phyloP scores from a whole-genome alignment of 2,797 vertebrate species.

The Vultur gryphus region DNA sequence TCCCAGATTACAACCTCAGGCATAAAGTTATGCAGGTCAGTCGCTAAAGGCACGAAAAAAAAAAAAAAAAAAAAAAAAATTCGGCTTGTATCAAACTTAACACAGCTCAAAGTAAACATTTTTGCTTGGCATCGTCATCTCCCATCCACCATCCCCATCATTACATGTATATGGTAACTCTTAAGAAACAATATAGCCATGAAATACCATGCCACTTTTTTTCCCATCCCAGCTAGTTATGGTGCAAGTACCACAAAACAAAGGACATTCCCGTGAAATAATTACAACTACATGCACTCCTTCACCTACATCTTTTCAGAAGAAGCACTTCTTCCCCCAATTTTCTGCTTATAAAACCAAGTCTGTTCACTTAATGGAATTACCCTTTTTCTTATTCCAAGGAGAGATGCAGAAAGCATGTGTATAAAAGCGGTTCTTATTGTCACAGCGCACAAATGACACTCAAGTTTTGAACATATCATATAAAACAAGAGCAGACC shows the following conservation, averaged over 20 bases:
- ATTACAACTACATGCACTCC: background rate
- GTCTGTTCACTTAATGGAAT: background rate
- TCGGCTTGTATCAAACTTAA: background rate
- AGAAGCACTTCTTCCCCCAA: background rate
- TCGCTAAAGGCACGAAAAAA: background rate
- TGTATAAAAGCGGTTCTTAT: background rate
- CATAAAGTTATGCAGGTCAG: background rate
- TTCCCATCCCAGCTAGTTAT: background rate
- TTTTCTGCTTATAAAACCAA: background rate
- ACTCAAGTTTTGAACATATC: background rate
- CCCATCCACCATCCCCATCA: background rate
- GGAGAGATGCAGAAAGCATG: background rate
- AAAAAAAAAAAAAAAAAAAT: background rate
- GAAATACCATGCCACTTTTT: background rate
- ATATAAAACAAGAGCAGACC: background rate
- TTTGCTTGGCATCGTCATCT: background rate
- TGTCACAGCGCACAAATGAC: background rate
- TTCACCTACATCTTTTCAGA: background rate
- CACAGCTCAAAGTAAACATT: background rate
- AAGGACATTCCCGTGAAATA: rapidly evolving
- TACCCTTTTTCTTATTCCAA: background rate
- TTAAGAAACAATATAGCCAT: background rate
- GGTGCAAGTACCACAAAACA: background rate
- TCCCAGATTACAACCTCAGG: background rate
- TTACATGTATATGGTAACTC: rapidly evolving